A percentile compares a stretch with the other conserved stretches of the same genome.
Conservation (phyloP, 1,140 invertebrate genomes). For the Megathymus violae region DNA sequence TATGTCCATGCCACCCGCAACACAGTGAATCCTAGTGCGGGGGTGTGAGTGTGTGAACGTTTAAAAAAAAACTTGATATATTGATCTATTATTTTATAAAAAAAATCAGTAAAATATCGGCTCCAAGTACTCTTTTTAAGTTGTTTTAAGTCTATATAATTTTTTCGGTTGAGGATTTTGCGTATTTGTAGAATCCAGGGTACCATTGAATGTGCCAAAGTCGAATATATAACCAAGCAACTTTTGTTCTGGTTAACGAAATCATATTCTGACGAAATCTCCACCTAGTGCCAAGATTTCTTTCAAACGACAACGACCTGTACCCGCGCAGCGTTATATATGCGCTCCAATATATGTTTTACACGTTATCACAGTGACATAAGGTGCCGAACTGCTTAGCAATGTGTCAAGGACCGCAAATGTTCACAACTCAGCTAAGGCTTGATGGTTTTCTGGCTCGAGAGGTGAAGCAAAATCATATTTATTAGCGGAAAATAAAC, state of each 20-base stretch:
- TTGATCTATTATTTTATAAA: no score
- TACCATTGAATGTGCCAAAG: slow-evolving; percentile 25
- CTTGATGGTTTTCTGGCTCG: slow-evolving; percentile 56
- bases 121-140: no score
- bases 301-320: slow-evolving; percentile 77
- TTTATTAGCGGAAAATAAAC: slow-evolving; percentile 54
- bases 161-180: no score
- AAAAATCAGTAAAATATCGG: no score
- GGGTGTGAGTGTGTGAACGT: no score
- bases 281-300: slow-evolving; percentile 74
- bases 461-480: slow-evolving; percentile 47
- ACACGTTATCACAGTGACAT: slow-evolving; percentile 24
- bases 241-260: slow-evolving; percentile 64
- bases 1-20: no score
- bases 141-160: no score
- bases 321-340: slow-evolving; percentile 42
- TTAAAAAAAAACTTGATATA: no score
- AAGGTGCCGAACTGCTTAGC: slow-evolving; percentile 38
- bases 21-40: no score
- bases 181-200: no score
- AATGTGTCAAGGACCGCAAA: slow-evolving; percentile 26
- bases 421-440: slow-evolving; percentile 30
- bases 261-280: slow-evolving; percentile 75
- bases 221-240: slow-evolving; percentile 18
- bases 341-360: slow-evolving; percentile 14